A percentile compares a stretch with the other conserved stretches of the same genome.
Conservation (phyloP, 2,113 vertebrate genomes). For the Scomber scombrus region DNA sequence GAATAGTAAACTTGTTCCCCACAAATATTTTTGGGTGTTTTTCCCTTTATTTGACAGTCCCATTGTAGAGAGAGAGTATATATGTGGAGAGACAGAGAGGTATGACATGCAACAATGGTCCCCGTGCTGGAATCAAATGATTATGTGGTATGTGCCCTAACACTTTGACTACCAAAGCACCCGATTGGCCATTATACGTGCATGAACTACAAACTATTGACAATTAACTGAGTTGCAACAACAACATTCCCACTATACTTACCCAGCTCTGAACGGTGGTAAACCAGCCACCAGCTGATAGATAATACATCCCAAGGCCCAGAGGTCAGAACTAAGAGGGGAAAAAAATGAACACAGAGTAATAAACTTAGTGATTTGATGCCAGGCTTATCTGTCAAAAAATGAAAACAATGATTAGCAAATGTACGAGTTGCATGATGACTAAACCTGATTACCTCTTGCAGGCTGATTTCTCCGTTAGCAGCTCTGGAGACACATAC, state of each 20-base stretch:
- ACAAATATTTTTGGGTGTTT: too few relatives aligned
- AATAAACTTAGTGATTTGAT: not conserved
- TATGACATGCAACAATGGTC: too few relatives aligned
- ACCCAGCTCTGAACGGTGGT: conserved; percentile 98
- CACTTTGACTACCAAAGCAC: too few relatives aligned
- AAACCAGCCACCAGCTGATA: conserved; percentile 99
- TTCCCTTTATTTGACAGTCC: too few relatives aligned
- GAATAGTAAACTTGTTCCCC: not conserved
- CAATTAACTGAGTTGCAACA: conserved; percentile 7
- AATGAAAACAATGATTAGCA: not conserved
- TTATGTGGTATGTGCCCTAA: too few relatives aligned
- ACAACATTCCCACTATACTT: conserved; percentile 72
- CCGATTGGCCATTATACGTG: not conserved
- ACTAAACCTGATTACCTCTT: conserved; percentile 89
- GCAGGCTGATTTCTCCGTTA: conserved; percentile 99
- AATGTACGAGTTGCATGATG: not conserved
- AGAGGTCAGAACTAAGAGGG: conserved; percentile 91
- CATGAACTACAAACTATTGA: conserved; percentile 1
- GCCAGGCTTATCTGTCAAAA: not conserved
- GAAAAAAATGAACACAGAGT: not conserved
- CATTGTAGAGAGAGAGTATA: too few relatives aligned
- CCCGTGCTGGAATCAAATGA: too few relatives aligned
- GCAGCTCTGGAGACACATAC: conserved; percentile 97
- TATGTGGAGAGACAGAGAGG: too few relatives aligned
- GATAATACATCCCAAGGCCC: conserved; percentile 98